Percentiles rank a stretch among this genome's conserved stretches.
phyloP scores from a whole-genome alignment of 2,113 vertebrate species.

The Nibea albiflora region DNA sequence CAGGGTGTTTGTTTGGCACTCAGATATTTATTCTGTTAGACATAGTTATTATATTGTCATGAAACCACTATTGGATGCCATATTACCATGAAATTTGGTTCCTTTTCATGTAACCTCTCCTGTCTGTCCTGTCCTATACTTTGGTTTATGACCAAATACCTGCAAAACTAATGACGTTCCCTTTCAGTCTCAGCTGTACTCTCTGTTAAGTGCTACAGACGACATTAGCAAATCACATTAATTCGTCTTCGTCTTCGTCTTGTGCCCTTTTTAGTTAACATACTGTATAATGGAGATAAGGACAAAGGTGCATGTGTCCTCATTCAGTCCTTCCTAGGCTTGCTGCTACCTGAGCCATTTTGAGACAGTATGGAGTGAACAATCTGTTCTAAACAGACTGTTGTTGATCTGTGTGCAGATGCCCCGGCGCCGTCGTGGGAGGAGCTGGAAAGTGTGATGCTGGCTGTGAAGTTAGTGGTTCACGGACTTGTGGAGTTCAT shows the following conservation, averaged over 20 bases:
- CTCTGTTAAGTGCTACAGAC: too few species aligned
- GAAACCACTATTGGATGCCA: background rate
- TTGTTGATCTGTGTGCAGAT: conserved; percentile 82
- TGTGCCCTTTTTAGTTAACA: background rate
- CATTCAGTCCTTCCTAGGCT: background rate
- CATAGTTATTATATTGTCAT: background rate
- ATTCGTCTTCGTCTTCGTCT: background rate
- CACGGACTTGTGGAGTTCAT: conserved; percentile 97
- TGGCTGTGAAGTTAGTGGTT: conserved; percentile 95
- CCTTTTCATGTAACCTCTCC: background rate
- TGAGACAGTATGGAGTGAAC: background rate
- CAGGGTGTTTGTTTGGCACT: background rate
- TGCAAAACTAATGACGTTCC: background rate
- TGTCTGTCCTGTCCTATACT: background rate
- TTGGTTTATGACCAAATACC: background rate
- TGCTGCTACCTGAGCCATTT: background rate
- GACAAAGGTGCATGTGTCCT: background rate
- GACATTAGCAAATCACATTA: too few species aligned
- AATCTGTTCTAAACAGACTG: background rate
- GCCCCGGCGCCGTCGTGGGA: conserved; percentile 92
- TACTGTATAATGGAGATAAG: background rate
- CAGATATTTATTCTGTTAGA: background rate
- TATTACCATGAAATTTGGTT: background rate
- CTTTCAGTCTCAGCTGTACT: background rate
- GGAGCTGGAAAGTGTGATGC: conserved; percentile 94